Evolutionary conservation across 2,113 vertebrate species (phyloP), one percentile per base, ranked within the genome.

Genomic region (Halcyon malimbica): DNA sequence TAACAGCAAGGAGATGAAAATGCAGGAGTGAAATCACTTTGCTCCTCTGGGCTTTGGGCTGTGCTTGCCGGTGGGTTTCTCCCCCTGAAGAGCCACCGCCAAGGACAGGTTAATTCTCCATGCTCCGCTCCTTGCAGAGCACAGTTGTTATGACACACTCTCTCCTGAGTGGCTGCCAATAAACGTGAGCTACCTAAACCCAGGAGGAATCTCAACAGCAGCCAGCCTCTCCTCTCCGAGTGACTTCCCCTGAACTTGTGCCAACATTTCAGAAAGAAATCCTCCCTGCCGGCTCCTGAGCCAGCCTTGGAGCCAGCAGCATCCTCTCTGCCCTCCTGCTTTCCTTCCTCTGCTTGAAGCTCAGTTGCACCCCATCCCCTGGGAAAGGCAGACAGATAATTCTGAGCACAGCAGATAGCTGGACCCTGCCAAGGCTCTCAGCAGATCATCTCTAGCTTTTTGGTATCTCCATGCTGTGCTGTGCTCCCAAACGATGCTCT

Each of bases 381-480:
- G 75, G 93, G 89, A 65, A 6, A 57, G 10, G 71, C 56, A 50
- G 64, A 64, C 81, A 46, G 68, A n/a, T 51, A 53, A 64, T 69
- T 23, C 2, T 35, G 76, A 62, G 73, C 14, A 35, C 33, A 5
- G 51, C 0, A 1, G 81, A 69, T 10, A 46, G 0, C 11, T 1
- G 23, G 84, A 77, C 54, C 6, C 56, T 59, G 74, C 77, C 81
- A 74, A 35, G 50, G 69, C 60, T 10, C 71, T 89, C 6, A 29
- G 46, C 62, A 60, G 68, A 41, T 50, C 81, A 82, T n/a, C 90
- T 79, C 82, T 16, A 42, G 42, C 5, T 35, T n/a, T 37, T 26
- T 18, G 44, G 2, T 17, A 1, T 37, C 62, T 28, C 57, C 15
- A 2, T n/a, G 6, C 31, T 44, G 73, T 35, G 54, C 54, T 37